phyloP scores from a whole-genome alignment of 2,888 invertebrate genomes.

The Danaus chrysippus region DNA sequence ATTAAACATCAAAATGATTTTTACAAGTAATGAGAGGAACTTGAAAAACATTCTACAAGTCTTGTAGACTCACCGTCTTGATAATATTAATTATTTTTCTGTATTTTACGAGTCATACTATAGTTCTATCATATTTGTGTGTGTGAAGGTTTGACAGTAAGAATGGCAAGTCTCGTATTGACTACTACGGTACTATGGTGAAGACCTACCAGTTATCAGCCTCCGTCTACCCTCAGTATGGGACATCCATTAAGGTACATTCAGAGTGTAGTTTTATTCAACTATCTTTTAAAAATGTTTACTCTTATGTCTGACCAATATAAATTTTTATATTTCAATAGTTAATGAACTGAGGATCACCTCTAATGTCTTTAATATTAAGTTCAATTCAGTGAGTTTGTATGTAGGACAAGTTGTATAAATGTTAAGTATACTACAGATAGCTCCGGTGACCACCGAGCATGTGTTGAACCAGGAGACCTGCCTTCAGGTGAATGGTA shows the following conservation, averaged over 20 bases:
- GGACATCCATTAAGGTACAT: slow-evolving; percentile 84
- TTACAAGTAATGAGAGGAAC: too few species aligned
- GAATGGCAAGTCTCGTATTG: slow-evolving; percentile 89
- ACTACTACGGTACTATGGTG: slow-evolving; percentile 97
- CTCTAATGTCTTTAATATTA: too few species aligned
- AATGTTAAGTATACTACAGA: slow-evolving; percentile 37
- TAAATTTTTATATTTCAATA: too few species aligned
- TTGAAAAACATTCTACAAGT: too few species aligned
- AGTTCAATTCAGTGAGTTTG: too few species aligned
- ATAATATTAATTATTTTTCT: background rate
- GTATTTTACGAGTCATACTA: background rate
- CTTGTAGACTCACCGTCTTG: too few species aligned
- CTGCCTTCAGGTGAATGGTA: slow-evolving; percentile 92
- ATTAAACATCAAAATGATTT: too few species aligned
- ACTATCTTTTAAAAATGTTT: too few species aligned
- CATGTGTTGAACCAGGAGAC: slow-evolving; percentile 83
- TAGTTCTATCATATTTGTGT: background rate
- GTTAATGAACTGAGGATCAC: too few species aligned
- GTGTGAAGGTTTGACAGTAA: slow-evolving; percentile 84
- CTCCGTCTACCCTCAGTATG: slow-evolving; percentile 79
- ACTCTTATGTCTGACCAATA: background rate
- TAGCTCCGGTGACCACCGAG: slow-evolving; percentile 92
- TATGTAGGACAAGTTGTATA: too few species aligned
- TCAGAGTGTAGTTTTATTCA: background rate
- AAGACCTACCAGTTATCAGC: slow-evolving; percentile 89